Percentiles rank a stretch among this genome's conserved stretches.
Conservation (phyloP, 2,888 invertebrate species). For the Andrena bicolor region DNA sequence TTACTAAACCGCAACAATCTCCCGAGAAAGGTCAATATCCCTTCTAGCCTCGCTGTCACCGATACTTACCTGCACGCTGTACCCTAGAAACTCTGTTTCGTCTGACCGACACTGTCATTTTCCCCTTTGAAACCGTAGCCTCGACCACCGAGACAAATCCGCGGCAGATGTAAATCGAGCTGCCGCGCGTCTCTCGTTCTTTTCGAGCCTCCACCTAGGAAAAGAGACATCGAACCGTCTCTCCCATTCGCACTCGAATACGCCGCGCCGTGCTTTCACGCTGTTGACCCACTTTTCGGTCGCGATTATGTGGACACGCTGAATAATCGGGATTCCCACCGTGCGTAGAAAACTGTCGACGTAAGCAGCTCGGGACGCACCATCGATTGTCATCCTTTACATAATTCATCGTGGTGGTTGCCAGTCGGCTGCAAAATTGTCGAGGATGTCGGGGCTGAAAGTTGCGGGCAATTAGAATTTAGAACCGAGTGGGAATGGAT, state of each 20-base stretch:
- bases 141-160: background rate
- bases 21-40: constrained; percentile 53
- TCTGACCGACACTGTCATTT: background rate
- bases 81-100: constrained; percentile 26
- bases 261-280: constrained; percentile 21
- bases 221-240: constrained; percentile 13
- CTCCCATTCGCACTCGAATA: constrained; percentile 7
- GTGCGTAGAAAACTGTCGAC: constrained; percentile 1
- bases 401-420: background rate
- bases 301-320: background rate
- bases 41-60: constrained; percentile 38
- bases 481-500: background rate
- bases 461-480: background rate
- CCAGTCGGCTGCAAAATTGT: background rate
- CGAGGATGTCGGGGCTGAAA: constrained; percentile 5
- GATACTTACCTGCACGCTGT: constrained; percentile 14
- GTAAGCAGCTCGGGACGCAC: background rate
- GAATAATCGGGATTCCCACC: constrained; percentile 36
- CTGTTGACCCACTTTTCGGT: constrained; percentile 33
- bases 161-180: constrained; percentile 30
- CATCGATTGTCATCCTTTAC: background rate
- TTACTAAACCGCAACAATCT: constrained; percentile 55
- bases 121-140: constrained; percentile 29
- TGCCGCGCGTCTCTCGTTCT: constrained; percentile 9
- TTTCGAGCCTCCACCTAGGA: background rate